These are phyloP conservation scores for Brachypteracias leptosomus DNA, from an alignment of 2,113 vertebrate species.

Conservation along the genomic window DNA sequence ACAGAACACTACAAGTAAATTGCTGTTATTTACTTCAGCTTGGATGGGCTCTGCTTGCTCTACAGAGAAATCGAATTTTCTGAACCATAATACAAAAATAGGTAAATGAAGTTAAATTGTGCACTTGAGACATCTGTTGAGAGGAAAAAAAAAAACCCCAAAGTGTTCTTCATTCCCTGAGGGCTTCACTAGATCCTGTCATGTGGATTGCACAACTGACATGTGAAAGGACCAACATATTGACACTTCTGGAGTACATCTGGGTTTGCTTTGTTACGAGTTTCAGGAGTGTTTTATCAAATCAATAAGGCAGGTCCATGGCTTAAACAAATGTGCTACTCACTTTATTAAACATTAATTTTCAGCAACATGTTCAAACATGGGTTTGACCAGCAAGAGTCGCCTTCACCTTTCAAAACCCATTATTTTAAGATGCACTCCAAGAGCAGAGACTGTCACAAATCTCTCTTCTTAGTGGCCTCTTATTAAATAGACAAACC, in stretches of 20 bases:
- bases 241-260: neutral
- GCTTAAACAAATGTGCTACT: neutral
- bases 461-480: neutral
- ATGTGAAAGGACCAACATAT: neutral
- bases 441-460: neutral
- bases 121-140: neutral
- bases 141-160: neutral
- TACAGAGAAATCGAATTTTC: neutral
- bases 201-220: neutral
- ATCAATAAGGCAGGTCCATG: neutral
- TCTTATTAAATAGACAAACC: neutral
- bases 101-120: constrained; percentile 30
- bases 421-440: neutral
- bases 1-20: constrained; percentile 5
- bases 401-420: neutral
- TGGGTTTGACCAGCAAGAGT: neutral
- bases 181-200: neutral
- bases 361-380: neutral
- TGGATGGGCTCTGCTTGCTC: neutral
- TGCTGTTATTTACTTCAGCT: neutral
- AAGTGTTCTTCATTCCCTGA: neutral
- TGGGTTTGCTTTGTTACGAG: neutral
- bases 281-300: neutral
- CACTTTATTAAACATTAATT: neutral
- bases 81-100: neutral